Evolutionary conservation across 1,140 invertebrate species (phyloP).

Genomic region (Ephestia elutella): DNA sequence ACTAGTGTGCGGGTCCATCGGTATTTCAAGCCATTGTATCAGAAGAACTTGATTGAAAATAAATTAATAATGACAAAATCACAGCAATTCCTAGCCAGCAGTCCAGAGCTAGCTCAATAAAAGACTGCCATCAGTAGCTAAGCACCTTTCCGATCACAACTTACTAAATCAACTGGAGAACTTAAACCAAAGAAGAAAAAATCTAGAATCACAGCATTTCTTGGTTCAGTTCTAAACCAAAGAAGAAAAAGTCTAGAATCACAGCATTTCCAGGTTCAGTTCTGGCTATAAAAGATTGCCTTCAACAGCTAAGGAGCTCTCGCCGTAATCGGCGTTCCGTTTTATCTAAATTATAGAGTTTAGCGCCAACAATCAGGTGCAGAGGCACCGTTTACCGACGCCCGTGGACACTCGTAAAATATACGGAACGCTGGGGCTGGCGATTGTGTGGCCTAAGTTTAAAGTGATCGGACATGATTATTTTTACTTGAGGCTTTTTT

Average conservation of each 20-base stretch:
- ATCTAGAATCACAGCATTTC: neutral
- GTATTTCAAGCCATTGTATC: no score
- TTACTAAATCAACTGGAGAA: no score
- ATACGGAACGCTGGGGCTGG: constrained; percentile 12
- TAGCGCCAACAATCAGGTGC: constrained; percentile 25
- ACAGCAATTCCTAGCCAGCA: no score
- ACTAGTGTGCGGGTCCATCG: no score
- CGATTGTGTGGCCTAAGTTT: neutral
- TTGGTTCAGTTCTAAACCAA: neutral
- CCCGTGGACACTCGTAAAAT: constrained; percentile 19
- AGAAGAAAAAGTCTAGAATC: neutral
- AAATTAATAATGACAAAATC: no score
- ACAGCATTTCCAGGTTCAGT: neutral
- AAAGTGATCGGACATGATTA: neutral
- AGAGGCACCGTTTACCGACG: neutral
- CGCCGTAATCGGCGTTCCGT: constrained; percentile 29
- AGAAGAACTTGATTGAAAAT: no score
- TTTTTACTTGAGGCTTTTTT: no score
- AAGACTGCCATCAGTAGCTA: no score
- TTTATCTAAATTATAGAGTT: constrained; percentile 32
- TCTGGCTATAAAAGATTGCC: neutral
- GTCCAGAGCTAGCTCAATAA: no score
- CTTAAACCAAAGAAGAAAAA: no score
- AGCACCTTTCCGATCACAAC: no score
- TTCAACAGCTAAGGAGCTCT: constrained; percentile 5